Evolutionary conservation across 2,888 invertebrate genomes (phyloP), one percentile per base, ranked within the genome.

Genomic region (Eutolmus rufibarbis): DNA sequence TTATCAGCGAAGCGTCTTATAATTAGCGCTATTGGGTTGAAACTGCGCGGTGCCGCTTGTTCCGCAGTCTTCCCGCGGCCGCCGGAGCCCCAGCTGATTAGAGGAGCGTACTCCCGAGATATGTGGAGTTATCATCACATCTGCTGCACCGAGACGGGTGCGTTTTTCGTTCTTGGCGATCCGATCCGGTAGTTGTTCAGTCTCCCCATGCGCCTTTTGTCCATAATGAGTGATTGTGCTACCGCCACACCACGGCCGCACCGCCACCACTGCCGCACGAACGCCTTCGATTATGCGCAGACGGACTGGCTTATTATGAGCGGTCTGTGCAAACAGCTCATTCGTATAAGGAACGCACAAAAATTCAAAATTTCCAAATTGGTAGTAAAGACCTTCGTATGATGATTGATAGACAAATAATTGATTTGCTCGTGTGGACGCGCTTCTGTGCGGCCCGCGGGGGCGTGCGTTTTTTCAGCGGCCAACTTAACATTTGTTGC

Each of bases 11-110:
- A 51, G 79, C 79, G 79, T 79, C 79, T 79, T 79, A 51, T 51
- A 79, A 79, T 79, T 79, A 79, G 79, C 31, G 79, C 79, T 77
- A 79, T 31, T 31, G n/a, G 51, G 79, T 23, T 51, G 31, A 79
- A 79, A 79, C 37, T 79, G 46, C 28, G 19, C 28, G 46, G 28
- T 46, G 28, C 16, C 28, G n/a, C 46, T 79, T 79, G 31, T 79
- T 51, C 46, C 23, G 19, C 28, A 14, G 23, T 46, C 28, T 79
- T 46, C 79, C 23, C 9, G 43, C 16, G 12, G 16, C 43, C 23
- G 4, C 79, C 1, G 40, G n/a, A 79, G 79, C 43, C 9, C 23
- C 43, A 46, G 28, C 16, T 16, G 51, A 79, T 51, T 43, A 79
- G 51, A 46, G 28, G 79, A 43, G 46, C 14, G n/a, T 12, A 46